Evolutionary conservation across 2,888 invertebrate species (phyloP).

Genomic region (Germaria angustata): DNA sequence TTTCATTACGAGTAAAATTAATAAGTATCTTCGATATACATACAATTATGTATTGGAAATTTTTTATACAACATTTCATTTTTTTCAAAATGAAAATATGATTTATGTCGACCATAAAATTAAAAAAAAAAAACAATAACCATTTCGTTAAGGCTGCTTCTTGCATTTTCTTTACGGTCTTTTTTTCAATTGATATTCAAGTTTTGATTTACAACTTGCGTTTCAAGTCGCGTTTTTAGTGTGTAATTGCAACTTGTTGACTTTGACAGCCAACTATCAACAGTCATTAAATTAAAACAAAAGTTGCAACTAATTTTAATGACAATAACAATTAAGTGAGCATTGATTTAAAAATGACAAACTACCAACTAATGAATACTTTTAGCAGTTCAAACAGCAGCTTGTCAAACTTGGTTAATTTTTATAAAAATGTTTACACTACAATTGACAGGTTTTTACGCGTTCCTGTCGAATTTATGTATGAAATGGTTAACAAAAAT

Average conservation of each 20-base stretch:
- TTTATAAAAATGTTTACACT: conserved; percentile 74
- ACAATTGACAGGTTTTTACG: conserved; percentile 75
- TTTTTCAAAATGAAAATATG: no score
- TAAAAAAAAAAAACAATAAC: conserved; percentile 3
- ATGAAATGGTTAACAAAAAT: no score
- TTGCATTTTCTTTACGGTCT: conserved; percentile 9
- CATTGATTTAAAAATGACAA: conserved; percentile 56
- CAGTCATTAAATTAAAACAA: conserved; percentile 40
- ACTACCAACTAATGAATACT: conserved; percentile 55
- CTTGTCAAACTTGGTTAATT: conserved; percentile 56
- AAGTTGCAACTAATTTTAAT: conserved; percentile 25
- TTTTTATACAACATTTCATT: no score
- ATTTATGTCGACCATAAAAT: no score
- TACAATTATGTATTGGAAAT: no score
- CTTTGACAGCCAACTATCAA: conserved; percentile 66
- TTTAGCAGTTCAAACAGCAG: conserved; percentile 44
- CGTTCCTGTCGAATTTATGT: no score
- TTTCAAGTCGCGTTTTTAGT: not conserved
- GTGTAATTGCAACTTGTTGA: conserved; percentile 62
- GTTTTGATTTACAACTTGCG: conserved; percentile 2
- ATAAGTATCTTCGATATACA: no score
- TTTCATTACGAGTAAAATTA: no score
- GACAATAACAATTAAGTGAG: conserved; percentile 56
- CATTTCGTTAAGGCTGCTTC: not conserved
- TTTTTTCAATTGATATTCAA: conserved; percentile 39